phyloP scores from a whole-genome alignment of 2,888 invertebrate genomes.

The Sinhomidia bicolor region DNA sequence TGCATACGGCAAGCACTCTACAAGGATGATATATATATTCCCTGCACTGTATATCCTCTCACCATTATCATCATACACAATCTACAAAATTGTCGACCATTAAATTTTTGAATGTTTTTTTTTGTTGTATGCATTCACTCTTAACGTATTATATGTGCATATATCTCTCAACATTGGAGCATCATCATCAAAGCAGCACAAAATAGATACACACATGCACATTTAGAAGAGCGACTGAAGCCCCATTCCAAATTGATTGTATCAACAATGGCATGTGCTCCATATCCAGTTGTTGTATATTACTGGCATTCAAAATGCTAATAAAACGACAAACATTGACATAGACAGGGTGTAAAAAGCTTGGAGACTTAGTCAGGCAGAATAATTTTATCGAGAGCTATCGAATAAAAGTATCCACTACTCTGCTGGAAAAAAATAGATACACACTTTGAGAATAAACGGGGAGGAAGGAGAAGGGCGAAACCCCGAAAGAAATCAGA shows the following conservation, averaged over 20 bases:
- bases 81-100: slow-evolving; percentile 8
- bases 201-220: too few species aligned
- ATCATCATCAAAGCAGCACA: too few species aligned
- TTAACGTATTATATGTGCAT: too few species aligned
- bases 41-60: neutral
- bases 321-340: slow-evolving; percentile 71
- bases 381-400: slow-evolving; percentile 74
- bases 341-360: slow-evolving; percentile 66
- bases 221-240: neutral
- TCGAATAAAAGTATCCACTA: slow-evolving; percentile 64
- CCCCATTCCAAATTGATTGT: slow-evolving; percentile 61
- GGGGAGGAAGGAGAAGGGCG: slow-evolving; percentile 16
- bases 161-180: neutral
- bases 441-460: neutral
- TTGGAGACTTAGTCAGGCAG: slow-evolving; percentile 59
- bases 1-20: slow-evolving; percentile 11
- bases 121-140: neutral
- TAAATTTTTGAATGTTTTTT: slow-evolving; percentile 10
- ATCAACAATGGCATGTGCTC: slow-evolving; percentile 61
- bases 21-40: neutral
- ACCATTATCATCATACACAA: neutral
- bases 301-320: slow-evolving; percentile 64
- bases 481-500: neutral
- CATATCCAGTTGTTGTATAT: slow-evolving; percentile 2
- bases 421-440: slow-evolving; percentile 19